Percentiles rank a stretch among this genome's conserved stretches.
Evolutionary conservation across 2,888 invertebrate species (phyloP).

Genomic region (Apeira syringaria): DNA sequence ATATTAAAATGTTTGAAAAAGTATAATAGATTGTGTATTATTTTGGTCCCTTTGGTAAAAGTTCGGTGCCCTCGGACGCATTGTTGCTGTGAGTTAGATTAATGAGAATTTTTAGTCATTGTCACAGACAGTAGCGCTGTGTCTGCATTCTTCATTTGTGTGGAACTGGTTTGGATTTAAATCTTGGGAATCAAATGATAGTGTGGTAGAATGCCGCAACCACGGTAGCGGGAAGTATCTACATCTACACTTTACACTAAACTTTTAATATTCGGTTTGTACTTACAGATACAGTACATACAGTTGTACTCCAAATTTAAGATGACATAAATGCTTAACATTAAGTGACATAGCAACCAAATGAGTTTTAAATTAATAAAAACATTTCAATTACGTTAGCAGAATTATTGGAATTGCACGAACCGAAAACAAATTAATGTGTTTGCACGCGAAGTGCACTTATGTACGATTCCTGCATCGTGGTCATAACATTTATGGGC

Average conservation of each 20-base stretch:
- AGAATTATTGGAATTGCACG: too few species aligned
- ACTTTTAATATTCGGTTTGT: too few species aligned
- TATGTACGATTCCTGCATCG: constrained; percentile 4
- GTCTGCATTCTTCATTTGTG: constrained; percentile 25
- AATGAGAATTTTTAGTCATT: constrained; percentile 47
- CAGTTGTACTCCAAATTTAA: too few species aligned
- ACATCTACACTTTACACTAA: too few species aligned
- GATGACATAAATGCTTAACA: too few species aligned
- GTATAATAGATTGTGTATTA: constrained; percentile 36
- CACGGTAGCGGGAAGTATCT: too few species aligned
- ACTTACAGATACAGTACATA: too few species aligned
- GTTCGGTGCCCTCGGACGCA: constrained; percentile 35
- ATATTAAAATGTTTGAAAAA: constrained; percentile 31
- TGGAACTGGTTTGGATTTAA: constrained; percentile 25
- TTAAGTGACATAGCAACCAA: too few species aligned
- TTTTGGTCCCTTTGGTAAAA: constrained; percentile 29
- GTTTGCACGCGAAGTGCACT: not conserved
- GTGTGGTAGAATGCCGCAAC: too few species aligned
- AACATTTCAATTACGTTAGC: too few species aligned
- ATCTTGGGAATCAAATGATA: constrained; percentile 13
- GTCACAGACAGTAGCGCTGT: constrained; percentile 33
- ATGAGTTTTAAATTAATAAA: too few species aligned
- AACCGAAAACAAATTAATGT: not conserved
- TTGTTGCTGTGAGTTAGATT: constrained; percentile 46
- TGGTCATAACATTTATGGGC: constrained; percentile 21